These are phyloP conservation scores for Brotogeris chrysoptera DNA, from an alignment of 2,797 vertebrate species.

Conservation along the genomic window DNA sequence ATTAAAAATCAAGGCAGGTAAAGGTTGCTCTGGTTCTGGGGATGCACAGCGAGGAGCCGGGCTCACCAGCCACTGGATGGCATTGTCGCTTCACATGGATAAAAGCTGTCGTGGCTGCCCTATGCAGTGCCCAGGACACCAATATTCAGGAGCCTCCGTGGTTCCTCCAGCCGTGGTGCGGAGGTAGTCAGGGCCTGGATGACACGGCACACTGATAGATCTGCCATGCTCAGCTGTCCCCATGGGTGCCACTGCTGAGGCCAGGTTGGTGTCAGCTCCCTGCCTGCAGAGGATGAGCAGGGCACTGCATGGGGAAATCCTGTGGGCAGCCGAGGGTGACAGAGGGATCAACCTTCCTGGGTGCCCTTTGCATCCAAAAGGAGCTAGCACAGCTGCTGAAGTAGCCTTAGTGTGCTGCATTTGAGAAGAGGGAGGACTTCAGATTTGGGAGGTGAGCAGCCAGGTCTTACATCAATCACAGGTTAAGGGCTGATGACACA, in stretches of 20 bases:
- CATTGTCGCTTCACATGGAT: background rate
- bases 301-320: background rate
- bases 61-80: background rate
- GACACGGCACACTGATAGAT: rapidly evolving
- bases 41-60: rapidly evolving
- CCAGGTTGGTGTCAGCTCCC: background rate
- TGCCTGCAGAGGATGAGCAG: rapidly evolving
- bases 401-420: rapidly evolving
- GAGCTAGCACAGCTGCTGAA: background rate
- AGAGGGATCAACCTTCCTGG: background rate
- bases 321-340: background rate
- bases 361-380: background rate
- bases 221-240: background rate
- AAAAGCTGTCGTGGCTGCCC: background rate
- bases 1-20: background rate
- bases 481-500: background rate
- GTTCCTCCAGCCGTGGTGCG: rapidly evolving
- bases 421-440: background rate
- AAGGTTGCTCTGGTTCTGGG: rapidly evolving
- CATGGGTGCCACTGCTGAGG: rapidly evolving
- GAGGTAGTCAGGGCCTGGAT: background rate
- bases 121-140: background rate
- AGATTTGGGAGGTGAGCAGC: background rate
- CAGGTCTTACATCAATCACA: background rate
- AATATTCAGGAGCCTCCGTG: rapidly evolving